phyloP scores from a whole-genome alignment of 2,113 vertebrate genomes.

The Edolisoma coerulescens region DNA sequence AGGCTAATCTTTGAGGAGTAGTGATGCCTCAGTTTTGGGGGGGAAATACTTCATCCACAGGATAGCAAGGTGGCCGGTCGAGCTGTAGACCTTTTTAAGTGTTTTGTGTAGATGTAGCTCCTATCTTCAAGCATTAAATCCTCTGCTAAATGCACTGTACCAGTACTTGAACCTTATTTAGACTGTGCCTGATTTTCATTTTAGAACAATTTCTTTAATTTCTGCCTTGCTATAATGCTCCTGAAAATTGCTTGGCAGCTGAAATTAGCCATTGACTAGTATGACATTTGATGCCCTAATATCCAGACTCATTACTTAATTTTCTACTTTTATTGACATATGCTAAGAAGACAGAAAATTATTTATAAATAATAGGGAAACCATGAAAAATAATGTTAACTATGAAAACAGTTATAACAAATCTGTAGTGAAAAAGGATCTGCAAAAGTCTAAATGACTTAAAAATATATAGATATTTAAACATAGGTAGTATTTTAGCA shows the following conservation, averaged over 20 bases:
- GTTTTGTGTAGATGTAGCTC: not conserved
- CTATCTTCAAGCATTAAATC: not conserved
- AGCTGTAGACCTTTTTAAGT: not conserved
- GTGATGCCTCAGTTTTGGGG: not conserved
- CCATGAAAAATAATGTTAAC: not conserved
- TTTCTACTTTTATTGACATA: not conserved
- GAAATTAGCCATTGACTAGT: not conserved
- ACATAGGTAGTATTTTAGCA: not conserved
- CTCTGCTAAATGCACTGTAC: not conserved
- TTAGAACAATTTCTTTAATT: not conserved
- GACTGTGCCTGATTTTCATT: not conserved
- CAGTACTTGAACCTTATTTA: not conserved
- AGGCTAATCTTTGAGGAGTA: not conserved
- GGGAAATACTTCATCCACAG: not conserved
- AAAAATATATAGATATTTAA: not conserved
- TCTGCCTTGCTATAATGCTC: not conserved
- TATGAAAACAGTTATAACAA: not conserved
- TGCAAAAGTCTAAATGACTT: not conserved
- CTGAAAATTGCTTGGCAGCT: not conserved
- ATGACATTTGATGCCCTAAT: not conserved
- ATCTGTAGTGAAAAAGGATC: not conserved
- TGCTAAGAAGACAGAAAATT: not conserved
- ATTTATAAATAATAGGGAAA: not conserved
- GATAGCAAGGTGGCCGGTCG: not conserved
- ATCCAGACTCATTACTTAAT: not conserved